phyloP scores from a whole-genome alignment of 2,888 invertebrate species.

The Tinea trinotella region DNA sequence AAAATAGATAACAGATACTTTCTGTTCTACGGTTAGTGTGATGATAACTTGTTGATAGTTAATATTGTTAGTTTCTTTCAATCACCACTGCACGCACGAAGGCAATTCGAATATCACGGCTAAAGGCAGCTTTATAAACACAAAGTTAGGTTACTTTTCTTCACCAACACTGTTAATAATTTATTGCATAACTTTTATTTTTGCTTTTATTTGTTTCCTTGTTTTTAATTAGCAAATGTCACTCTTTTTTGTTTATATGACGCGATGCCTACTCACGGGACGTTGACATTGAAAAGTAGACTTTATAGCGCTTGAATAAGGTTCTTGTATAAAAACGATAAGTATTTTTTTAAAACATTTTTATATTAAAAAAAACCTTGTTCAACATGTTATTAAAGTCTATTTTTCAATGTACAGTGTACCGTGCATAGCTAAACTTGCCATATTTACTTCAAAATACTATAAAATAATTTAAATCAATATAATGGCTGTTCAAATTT shows the following conservation, averaged over 20 bases:
- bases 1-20: neutral
- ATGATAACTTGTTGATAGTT: neutral
- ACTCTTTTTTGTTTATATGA: neutral
- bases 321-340: no score
- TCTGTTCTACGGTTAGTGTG: neutral
- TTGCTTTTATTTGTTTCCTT: neutral
- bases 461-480: no score
- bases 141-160: neutral
- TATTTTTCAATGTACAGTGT: no score
- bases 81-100: neutral
- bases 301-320: no score
- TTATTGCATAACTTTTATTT: conserved; percentile 3
- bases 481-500: neutral
- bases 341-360: no score
- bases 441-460: no score
- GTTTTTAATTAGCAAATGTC: neutral
- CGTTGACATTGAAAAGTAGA: no score
- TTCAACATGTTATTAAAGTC: no score
- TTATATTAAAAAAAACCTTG: no score
- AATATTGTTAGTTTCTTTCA: neutral
- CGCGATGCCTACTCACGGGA: no score
- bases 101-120: neutral
- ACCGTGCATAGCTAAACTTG: no score
- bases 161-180: neutral
- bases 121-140: neutral